Evolutionary conservation across 2,113 vertebrate species (phyloP), one percentile per base, ranked within the genome.

Genomic region (Gobius niger): DNA sequence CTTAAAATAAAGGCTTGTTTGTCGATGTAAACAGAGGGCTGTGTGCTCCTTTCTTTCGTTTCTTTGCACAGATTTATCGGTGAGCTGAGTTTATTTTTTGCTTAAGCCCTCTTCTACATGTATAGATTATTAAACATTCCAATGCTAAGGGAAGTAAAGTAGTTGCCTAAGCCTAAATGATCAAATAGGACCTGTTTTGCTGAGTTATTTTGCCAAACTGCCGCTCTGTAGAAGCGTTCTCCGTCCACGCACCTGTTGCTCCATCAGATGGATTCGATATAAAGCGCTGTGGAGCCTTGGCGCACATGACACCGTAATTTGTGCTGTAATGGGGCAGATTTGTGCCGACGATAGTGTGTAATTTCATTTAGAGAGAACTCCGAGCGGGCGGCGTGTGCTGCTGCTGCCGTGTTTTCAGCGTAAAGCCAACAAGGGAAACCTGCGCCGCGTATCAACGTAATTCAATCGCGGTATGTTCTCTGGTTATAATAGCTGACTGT

Each of bases 211-310:
- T 34, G 24, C 24, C 24, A 34, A 34, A 34, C 24, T 34, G 24
- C 24, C 5, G 24, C 24, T 4, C 24, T 3, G 24, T 34, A 34
- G 24, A 34, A 34, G 24, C 24, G 13, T 10, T 13, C 6, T 59
- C 72, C 63, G 24, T 44, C 16, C 15, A 0, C 12, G 10, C 47
- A 66, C 44, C 54, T 75, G 61, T 62, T 68, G 51, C 14, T 49
- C 40, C 7, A 47, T 49, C 56, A 16, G 12, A 18, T 63, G 61
- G 18, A 47, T 47, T 44, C 42, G 19, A 19, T 18, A 14, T 12
- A 47, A 63, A 54, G 7, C 9, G 18, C 15, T 62, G 9, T 18
- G 15, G n/a, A 16, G 53, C 9, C 10, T 54, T n/a, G 14, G 57
- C 15, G 10, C 10, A 16, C 61, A 44, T 40, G 44, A 44, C 44